A percentile compares a stretch with the other conserved stretches of the same genome.
Evolutionary conservation across 2,888 invertebrate species (phyloP).

Genomic region (Aporophyla nigra): DNA sequence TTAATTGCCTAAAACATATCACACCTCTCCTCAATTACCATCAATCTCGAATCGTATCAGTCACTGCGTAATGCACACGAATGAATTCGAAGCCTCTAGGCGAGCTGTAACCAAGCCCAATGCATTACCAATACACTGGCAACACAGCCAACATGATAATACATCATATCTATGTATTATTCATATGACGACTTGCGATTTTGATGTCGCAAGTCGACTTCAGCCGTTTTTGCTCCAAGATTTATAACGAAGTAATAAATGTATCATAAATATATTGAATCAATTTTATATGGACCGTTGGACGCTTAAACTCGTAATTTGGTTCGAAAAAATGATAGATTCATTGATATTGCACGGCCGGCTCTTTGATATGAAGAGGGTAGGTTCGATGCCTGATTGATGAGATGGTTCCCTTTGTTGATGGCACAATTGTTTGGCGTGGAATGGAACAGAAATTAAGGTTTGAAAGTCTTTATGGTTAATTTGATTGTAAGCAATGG

Average conservation of each 20-base stretch:
- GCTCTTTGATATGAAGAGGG: slow-evolving; percentile 52
- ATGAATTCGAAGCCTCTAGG: slow-evolving; percentile 55
- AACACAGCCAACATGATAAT: slow-evolving; percentile 79
- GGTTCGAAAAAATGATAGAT: slow-evolving; percentile 64
- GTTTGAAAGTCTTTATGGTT: neutral
- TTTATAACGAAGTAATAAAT: slow-evolving; percentile 79
- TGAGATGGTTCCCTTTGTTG: slow-evolving; percentile 22
- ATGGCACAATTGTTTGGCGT: slow-evolving; percentile 34
- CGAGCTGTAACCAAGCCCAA: slow-evolving; percentile 67
- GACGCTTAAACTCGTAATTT: slow-evolving; percentile 67
- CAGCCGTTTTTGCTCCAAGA: slow-evolving; percentile 79
- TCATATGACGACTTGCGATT: slow-evolving; percentile 84
- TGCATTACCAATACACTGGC: slow-evolving; percentile 70
- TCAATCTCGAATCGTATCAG: slow-evolving; percentile 36
- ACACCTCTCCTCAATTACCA: slow-evolving; percentile 44
- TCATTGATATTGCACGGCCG: slow-evolving; percentile 62
- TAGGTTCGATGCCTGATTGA: slow-evolving; percentile 27
- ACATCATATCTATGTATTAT: slow-evolving; percentile 86
- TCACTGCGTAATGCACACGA: slow-evolving; percentile 53
- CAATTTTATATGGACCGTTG: slow-evolving; percentile 68
- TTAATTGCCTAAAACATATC: slow-evolving; percentile 30
- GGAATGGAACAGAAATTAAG: slow-evolving; percentile 11
- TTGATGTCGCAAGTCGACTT: slow-evolving; percentile 82
- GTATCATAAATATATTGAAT: slow-evolving; percentile 77
- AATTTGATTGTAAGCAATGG: neutral